Conservation (phyloP, 2,797 vertebrate species). For the Caiman crocodilus region DNA sequence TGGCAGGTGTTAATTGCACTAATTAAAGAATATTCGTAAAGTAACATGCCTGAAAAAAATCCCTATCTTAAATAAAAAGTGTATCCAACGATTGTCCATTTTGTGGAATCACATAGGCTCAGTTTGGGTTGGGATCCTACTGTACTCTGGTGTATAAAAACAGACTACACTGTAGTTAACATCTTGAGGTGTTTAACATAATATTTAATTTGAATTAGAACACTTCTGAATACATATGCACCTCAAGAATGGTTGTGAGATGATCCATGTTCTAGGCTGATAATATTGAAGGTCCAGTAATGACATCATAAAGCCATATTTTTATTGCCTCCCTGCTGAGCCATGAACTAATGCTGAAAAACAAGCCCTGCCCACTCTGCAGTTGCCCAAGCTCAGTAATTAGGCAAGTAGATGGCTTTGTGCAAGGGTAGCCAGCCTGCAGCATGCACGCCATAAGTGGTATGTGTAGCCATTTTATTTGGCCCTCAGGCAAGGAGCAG, state of each 20-base stretch:
- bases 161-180: background rate
- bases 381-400: too few species aligned
- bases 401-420: too few species aligned
- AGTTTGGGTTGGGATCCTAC: background rate
- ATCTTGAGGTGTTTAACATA: background rate
- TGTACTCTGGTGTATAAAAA: background rate
- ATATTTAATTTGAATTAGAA: background rate
- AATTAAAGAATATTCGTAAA: slow-evolving; percentile 27
- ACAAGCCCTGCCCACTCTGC: too few species aligned
- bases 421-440: too few species aligned
- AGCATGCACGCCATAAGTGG: too few species aligned
- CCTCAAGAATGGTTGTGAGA: background rate
- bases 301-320: background rate
- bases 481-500: too few species aligned
- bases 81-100: background rate
- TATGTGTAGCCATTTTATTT: too few species aligned
- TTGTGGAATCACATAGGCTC: background rate
- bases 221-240: background rate
- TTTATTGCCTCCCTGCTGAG: too few species aligned
- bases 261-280: background rate
- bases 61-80: background rate
- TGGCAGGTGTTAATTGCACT: background rate
- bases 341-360: too few species aligned
- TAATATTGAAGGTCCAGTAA: background rate
- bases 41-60: background rate